These are phyloP conservation scores for Eubucco bourcierii DNA, from an alignment of 2,113 vertebrate genomes.

Conservation along the genomic window DNA sequence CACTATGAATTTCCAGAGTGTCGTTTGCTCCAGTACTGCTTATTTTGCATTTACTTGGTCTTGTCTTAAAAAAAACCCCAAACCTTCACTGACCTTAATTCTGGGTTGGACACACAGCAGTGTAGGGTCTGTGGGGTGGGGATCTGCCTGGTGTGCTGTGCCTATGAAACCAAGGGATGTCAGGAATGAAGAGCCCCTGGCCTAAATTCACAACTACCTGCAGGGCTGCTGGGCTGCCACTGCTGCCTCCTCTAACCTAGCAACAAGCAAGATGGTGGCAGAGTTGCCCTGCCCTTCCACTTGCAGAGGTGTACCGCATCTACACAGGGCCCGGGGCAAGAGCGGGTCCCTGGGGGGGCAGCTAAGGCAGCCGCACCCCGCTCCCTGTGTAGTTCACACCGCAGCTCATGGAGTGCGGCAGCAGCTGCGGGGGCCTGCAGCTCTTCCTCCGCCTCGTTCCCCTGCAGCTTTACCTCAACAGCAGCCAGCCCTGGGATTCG, in stretches of 20 bases:
- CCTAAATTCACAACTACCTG: not conserved
- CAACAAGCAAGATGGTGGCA: fast-evolving
- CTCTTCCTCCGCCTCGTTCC: not conserved
- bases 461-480: not conserved
- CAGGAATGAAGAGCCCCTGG: fast-evolving
- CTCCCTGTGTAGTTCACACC: fast-evolving
- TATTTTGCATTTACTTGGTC: not conserved
- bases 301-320: not conserved
- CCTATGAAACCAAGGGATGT: not conserved
- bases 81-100: not conserved
- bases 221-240: not conserved
- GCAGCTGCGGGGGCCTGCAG: fast-evolving
- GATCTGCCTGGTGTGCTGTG: too few species aligned
- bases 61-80: not conserved
- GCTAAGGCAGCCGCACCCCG: not conserved
- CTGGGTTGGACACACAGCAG: not conserved
- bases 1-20: not conserved
- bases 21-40: not conserved
- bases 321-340: not conserved
- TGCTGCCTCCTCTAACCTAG: not conserved
- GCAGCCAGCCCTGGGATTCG: not conserved
- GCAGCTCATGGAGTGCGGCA: fast-evolving
- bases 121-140: not conserved
- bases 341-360: not conserved
- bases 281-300: not conserved